A percentile compares a stretch with the other conserved stretches of the same genome.
Conservation (phyloP, 2,888 invertebrate genomes). For the Prostheceraeus crozeri region DNA sequence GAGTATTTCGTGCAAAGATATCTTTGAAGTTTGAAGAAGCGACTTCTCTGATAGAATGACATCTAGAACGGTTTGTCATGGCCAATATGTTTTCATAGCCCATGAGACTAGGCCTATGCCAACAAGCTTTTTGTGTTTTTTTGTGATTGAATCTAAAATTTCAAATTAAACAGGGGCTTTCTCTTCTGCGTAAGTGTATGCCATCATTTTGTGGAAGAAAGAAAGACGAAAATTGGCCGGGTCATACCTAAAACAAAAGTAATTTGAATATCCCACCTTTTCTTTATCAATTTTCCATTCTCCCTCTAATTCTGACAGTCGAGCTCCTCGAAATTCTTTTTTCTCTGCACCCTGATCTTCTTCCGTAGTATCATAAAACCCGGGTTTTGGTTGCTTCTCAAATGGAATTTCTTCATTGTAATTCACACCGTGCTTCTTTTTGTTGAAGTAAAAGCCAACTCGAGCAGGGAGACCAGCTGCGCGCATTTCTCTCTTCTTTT, state of each 20-base stretch:
- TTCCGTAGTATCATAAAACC: constrained; percentile 78
- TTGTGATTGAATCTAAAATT: too few relatives aligned
- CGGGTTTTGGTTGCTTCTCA: constrained; percentile 76
- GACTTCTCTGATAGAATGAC: too few relatives aligned
- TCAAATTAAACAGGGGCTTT: too few relatives aligned
- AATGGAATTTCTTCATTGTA: constrained; percentile 96
- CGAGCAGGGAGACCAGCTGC: constrained; percentile 75
- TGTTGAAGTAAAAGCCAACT: constrained; percentile 30
- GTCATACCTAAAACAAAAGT: constrained; percentile 63
- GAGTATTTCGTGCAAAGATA: too few relatives aligned
- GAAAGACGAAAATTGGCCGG: too few relatives aligned
- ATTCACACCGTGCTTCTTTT: constrained; percentile 66
- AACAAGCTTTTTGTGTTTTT: too few relatives aligned
- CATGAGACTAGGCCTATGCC: too few relatives aligned
- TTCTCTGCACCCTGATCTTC: constrained; percentile 30
- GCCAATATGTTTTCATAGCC: too few relatives aligned
- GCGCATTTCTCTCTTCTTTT: constrained; percentile 89
- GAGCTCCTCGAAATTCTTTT: constrained; percentile 27
- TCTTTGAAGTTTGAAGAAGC: too few relatives aligned
- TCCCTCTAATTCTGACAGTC: constrained; percentile 27
- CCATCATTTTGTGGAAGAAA: too few relatives aligned
- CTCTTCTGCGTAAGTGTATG: too few relatives aligned
- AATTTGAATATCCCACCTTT: constrained; percentile 24
- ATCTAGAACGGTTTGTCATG: too few relatives aligned
- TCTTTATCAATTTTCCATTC: constrained; percentile 16